phyloP scores from a whole-genome alignment of 1,140 invertebrate genomes.

The Carposina sasakii region DNA sequence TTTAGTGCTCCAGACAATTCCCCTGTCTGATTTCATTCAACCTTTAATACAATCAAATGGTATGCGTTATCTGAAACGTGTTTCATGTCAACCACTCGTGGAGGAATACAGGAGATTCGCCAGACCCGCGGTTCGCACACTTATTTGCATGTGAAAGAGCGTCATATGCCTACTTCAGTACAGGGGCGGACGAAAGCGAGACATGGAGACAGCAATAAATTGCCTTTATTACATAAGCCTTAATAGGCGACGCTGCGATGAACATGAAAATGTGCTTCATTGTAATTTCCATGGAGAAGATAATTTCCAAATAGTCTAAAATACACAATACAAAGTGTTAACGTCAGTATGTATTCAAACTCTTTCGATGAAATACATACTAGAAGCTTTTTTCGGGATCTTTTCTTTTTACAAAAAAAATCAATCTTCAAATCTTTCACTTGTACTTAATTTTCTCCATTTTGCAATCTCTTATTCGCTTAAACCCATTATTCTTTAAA shows the following conservation, averaged over 20 bases:
- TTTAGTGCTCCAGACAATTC: too few species aligned
- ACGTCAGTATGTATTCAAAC: background rate
- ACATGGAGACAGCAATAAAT: too few species aligned
- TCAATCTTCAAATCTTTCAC: too few species aligned
- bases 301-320: background rate
- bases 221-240: too few species aligned
- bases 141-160: slow-evolving; percentile 58
- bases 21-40: slow-evolving; percentile 1
- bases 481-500: too few species aligned
- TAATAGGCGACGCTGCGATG: too few species aligned
- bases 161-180: slow-evolving; percentile 17
- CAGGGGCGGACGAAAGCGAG: background rate
- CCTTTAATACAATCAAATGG: slow-evolving; percentile 33
- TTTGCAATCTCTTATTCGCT: too few species aligned
- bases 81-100: slow-evolving; percentile 41
- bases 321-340: background rate
- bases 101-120: slow-evolving; percentile 30
- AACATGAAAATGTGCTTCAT: background rate
- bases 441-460: too few species aligned
- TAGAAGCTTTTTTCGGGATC: too few species aligned
- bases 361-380: too few species aligned
- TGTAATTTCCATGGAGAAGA: background rate
- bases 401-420: too few species aligned
- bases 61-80: slow-evolving; percentile 42
- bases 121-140: slow-evolving; percentile 26